Base-by-base conservation (phyloP, 2,113 vertebrate species). In the Brachyhypopomus occidentalis region DNA sequence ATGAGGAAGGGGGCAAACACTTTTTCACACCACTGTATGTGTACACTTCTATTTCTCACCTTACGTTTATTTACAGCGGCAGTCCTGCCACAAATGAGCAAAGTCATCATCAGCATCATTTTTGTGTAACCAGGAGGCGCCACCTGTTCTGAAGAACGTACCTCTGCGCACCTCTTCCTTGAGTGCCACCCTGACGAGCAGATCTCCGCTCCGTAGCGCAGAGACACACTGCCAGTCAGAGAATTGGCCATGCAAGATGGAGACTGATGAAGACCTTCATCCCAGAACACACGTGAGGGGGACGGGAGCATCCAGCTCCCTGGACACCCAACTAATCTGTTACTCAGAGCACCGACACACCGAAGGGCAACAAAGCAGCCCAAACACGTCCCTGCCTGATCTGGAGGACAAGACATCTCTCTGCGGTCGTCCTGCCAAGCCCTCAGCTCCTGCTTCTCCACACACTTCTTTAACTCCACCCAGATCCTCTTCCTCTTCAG, bases 371-470 rank as follows among this genome's bases (percentile, higher is more conserved):
- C 7, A 64, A 7, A 77, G 91, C 16, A 64, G 38, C 56, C 87
- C 78, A 30, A 87, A 73, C 34, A 52, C 22, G 22, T 92, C 90
- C 20, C 45, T 81, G 16, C 88, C 75, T 0, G 66, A 86, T 12
- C 85, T 88, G 16, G 83, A 89, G 62, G 83, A 70, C 66, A 72
- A 66, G 48, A 23, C 76, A 55, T 60, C n/a, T 69, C 22, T 4
- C 25, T 25, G 63, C 5, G 34, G 0, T 34, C 20, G 59, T 4
- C 22, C 45, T 9, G 23, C 27, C 27, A 48, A 60, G 34, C 19
- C 48, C 30, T 23, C 4, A 27, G 19, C 62, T 48, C 19, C 66
- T 9, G 7, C 11, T 16, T 8, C 55, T 34, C 7, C 58, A 72
- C 74, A 25, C 12, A 20, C 14, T 25, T 27, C 5, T 20, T 41